Percentiles rank a stretch among this genome's conserved stretches.
Evolutionary conservation across 2,113 vertebrate species (phyloP).

Genomic region (Cygnus buccinator): DNA sequence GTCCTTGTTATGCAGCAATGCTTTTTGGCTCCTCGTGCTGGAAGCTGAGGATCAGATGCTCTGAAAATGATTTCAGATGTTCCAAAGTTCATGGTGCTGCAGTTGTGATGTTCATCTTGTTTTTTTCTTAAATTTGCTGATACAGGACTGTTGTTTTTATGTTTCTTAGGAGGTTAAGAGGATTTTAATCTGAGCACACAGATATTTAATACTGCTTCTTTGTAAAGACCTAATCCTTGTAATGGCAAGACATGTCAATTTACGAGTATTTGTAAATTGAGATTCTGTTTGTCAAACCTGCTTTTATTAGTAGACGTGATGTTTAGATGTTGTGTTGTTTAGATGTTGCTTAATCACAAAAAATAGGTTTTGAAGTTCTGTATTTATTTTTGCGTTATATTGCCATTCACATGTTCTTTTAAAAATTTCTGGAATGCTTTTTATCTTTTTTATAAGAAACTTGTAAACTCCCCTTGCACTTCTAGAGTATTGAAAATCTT

Average conservation of each 20-base stretch:
- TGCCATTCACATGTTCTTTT: neutral
- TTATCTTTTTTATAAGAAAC: neutral
- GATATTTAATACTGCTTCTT: neutral
- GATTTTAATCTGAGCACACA: neutral
- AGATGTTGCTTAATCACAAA: neutral
- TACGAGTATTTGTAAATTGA: neutral
- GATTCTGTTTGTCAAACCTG: neutral
- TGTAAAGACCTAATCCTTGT: neutral
- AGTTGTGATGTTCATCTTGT: neutral
- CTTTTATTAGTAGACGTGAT: neutral
- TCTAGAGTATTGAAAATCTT: neutral
- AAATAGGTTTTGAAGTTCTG: neutral
- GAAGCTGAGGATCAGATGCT: constrained; percentile 23
- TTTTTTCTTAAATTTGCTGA: neutral
- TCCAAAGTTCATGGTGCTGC: constrained; percentile 28
- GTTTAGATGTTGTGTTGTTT: neutral
- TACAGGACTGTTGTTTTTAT: neutral
- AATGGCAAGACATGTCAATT: neutral
- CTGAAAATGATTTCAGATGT: neutral
- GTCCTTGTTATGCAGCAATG: constrained; percentile 6
- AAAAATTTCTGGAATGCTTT: neutral
- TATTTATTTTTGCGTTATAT: neutral
- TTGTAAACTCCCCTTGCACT: neutral
- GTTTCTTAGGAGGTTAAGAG: neutral
- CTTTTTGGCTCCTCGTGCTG: constrained; percentile 4